Evolutionary conservation across 2,888 invertebrate genomes (phyloP), one percentile per base, ranked within the genome.

Genomic region (Aleiodes alternator): DNA sequence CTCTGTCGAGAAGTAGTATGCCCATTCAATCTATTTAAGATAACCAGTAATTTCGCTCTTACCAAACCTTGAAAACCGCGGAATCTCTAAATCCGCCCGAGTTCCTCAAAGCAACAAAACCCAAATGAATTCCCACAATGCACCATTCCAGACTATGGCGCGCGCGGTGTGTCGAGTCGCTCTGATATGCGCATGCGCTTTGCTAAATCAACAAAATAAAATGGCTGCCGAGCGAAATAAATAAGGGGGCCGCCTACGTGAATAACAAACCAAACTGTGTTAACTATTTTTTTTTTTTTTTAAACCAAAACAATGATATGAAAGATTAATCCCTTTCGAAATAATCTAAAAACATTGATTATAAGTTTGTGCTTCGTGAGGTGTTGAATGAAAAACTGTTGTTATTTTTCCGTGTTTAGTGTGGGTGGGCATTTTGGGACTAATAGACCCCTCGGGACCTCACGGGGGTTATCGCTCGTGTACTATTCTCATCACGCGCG

Each of bases 181-280:
- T 43, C 9, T 43, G 43, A 3, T 3, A 7, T 9, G 84, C 82
- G 81, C 72, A 74, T 78, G 82, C 82, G 81, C 81, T 69, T 12
- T 78, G 80, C 81, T 82, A 81, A 78, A 43, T 43, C 84, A 82
- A 84, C 80, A 84, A 86, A 87, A 84, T 85, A 87, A 87, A 81
- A 87, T 87, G 87, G 86, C 84, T 77, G 83, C 80, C 78, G 76
- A 82, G 78, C 82, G 86, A 85, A 86, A 86, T 83, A 86, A 86
- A 86, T 85, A 85, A 66, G 82, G 82, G 81, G 11, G 9, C 81
- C 76, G 82, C 83, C 81, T 80, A 82, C 80, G 84, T 86, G 84
- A 86, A 85, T 85, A 86, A 86, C 85, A 86, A 84, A 84, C 83
- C 80, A 75, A 69, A 53, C 82, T 72, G 72, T 72, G 75, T 69